Evolutionary conservation across 2,113 vertebrate species (phyloP).

Genomic region (Pteruthius melanotis): DNA sequence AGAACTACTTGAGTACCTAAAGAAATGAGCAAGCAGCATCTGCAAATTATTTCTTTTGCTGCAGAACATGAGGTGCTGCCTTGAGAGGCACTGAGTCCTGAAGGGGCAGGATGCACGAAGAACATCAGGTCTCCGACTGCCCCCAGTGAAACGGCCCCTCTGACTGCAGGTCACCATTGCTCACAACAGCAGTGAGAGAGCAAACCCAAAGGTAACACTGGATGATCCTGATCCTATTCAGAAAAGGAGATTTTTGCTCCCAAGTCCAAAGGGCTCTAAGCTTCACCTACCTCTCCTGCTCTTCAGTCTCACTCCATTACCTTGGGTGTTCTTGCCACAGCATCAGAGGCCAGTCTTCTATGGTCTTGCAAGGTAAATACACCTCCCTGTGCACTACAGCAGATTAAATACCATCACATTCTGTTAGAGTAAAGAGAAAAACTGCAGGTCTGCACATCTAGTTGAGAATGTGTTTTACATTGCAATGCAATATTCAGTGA

Average conservation of each 20-base stretch:
- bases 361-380: not conserved
- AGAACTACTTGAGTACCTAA: not conserved
- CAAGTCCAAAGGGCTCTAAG: not conserved
- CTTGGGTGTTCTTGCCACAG: not conserved
- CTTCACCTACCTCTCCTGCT: not conserved
- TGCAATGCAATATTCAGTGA: not conserved
- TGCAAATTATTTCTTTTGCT: slow-evolving; percentile 16
- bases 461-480: not conserved
- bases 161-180: not conserved
- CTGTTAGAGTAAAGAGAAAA: not conserved
- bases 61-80: not conserved
- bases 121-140: not conserved
- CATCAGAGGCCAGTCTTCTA: not conserved
- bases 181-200: not conserved
- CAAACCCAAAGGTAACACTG: not conserved
- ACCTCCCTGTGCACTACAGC: not conserved
- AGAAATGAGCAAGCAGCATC: slow-evolving; percentile 13
- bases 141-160: not conserved
- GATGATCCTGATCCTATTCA: not conserved
- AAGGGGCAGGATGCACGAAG: not conserved
- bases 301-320: not conserved
- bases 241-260: not conserved
- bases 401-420: not conserved
- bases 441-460: not conserved
- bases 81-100: not conserved